phyloP scores from a whole-genome alignment of 2,888 invertebrate genomes.

The Nudaria mundana region DNA sequence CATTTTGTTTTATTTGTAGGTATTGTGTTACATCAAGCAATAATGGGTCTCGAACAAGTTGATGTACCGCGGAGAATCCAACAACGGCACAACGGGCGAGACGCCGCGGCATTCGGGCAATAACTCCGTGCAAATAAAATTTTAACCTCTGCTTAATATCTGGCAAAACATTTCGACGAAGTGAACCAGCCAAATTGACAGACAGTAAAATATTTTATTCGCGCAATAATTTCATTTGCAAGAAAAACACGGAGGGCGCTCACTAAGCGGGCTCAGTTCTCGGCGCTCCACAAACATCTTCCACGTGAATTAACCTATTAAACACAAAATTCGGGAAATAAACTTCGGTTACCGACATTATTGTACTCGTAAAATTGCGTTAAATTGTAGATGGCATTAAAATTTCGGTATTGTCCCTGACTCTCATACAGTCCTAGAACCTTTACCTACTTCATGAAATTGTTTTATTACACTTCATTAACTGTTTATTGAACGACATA shows the following conservation, averaged over 20 bases:
- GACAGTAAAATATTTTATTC: conserved; percentile 80
- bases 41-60: conserved; percentile 57
- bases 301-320: conserved; percentile 77
- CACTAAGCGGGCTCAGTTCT: conserved; percentile 10
- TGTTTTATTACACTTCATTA: conserved; percentile 13
- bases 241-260: conserved; percentile 66
- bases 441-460: conserved; percentile 21
- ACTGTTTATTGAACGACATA: conserved; percentile 5
- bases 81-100: conserved; percentile 57
- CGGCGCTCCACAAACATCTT: conserved; percentile 64
- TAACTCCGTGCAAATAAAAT: conserved; percentile 75
- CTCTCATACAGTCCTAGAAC: conserved; percentile 11
- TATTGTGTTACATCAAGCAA: conserved; percentile 67
- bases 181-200: conserved; percentile 72
- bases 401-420: conserved; percentile 25
- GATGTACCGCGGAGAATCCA: conserved; percentile 56
- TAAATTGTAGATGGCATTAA: conserved; percentile 36
- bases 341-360: conserved; percentile 49
- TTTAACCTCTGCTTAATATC: conserved; percentile 79
- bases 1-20: conserved; percentile 65
- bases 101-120: conserved; percentile 53
- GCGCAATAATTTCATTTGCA: conserved; percentile 76
- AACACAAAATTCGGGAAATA: conserved; percentile 63
- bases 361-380: conserved; percentile 51
- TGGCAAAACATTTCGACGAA: conserved; percentile 57